Evolutionary conservation across 2,888 invertebrate genomes (phyloP), one percentile per base, ranked within the genome.

Genomic region (Epirrita christyi): DNA sequence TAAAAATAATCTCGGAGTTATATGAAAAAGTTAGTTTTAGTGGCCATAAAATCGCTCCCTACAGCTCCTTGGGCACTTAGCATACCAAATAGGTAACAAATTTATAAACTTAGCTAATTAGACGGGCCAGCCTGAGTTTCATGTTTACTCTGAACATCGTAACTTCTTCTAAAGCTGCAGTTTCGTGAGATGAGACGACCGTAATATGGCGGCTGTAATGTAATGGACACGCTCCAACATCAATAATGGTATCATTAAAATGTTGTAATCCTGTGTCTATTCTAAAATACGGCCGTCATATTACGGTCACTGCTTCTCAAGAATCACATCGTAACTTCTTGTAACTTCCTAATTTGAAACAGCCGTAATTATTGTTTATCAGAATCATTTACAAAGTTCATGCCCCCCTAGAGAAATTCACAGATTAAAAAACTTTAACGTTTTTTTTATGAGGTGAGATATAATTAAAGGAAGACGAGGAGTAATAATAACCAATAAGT

Each of bases 41-140:
- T 66, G 59, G 63, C 58, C 69, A 71, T 73, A 78, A 74, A 77
- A 76, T 72, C 55, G 72, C 77, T 70, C 68, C 66, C 72, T 66
- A 61, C 64, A 68, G 68, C 81, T 77, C 75, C 67, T 67, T 64
- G 76, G 74, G 80, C 78, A 85, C 81, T 87, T 87, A 84, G 85
- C 86, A 85, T 87, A 88, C 82, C 86, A 87, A 88, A 87, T 88
- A 86, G 85, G 88, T 83, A 87, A 85, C 87, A 88, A 87, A 86
- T 88, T 88, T 86, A 83, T 80, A 87, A 88, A 88, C 79, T 87
- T 86, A 81, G 78, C 83, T 87, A 88, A 87, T 88, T 88, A 88
- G 80, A 75, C 73, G 76, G 74, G 78, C 79, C 75, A 76, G 76
- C 76, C 77, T 67, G 75, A 83, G 81, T 85, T 87, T 85, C 83